These are phyloP conservation scores for Pomacea maculata DNA, from an alignment of 1,140 invertebrate genomes.

Conservation along the genomic window DNA sequence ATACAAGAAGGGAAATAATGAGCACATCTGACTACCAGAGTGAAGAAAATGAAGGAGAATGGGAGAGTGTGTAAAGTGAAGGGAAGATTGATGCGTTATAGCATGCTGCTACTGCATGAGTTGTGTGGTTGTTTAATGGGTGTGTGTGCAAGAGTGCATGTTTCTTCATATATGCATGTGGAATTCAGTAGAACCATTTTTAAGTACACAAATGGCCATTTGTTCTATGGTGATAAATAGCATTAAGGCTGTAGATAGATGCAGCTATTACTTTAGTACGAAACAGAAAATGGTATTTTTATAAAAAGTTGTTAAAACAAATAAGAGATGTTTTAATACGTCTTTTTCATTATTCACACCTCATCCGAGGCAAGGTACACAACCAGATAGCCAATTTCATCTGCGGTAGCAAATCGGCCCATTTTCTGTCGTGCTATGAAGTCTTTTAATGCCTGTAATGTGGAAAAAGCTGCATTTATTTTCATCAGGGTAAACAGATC, in stretches of 20 bases:
- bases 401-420: constrained; percentile 64
- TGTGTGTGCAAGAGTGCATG: background rate
- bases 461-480: background rate
- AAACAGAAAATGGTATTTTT: no score
- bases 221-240: no score
- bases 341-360: constrained; percentile 35
- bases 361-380: constrained; percentile 67
- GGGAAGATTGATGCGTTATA: background rate
- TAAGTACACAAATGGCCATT: no score
- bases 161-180: background rate
- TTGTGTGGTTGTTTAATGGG: background rate
- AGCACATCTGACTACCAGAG: background rate
- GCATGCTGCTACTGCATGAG: background rate
- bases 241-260: no score
- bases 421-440: constrained; percentile 63
- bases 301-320: no score
- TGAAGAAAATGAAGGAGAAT: background rate
- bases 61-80: background rate
- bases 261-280: no score
- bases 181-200: background rate
- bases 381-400: constrained; percentile 65
- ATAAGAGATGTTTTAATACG: no score
- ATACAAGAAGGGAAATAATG: background rate
- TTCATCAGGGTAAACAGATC: background rate
- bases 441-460: constrained; percentile 54